These are phyloP conservation scores for Drosophila ambigua DNA, from an alignment of 1,140 invertebrate genomes.

Conservation along the genomic window DNA sequence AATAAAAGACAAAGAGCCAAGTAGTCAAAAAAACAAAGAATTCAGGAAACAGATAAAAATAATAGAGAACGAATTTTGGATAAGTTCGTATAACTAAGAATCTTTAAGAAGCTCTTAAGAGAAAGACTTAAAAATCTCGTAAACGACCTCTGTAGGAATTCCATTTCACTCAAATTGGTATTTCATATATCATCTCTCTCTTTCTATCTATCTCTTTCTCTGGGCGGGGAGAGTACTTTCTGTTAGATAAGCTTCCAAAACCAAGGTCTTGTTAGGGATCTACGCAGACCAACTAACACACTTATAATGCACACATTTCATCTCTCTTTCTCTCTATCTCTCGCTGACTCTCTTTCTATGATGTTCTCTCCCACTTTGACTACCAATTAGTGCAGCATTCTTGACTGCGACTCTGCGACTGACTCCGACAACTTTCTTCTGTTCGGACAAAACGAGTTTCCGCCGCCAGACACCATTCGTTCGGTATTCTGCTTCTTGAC, in stretches of 20 bases:
- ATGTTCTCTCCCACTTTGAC: no score
- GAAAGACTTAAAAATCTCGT: no score
- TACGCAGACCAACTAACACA: constrained; percentile 28
- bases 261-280: constrained; percentile 1
- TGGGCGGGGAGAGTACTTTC: no score
- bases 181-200: no score
- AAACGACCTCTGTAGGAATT: no score
- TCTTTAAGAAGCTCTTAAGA: no score
- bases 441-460: constrained; percentile 42
- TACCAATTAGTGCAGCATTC: constrained; percentile 40
- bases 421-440: constrained; percentile 42
- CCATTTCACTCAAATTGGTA: no score
- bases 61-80: neutral
- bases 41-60: constrained; percentile 12
- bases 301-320: constrained; percentile 3
- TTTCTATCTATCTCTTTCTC: no score
- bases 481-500: constrained; percentile 51
- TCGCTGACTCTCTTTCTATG: neutral
- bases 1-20: constrained; percentile 15
- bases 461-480: constrained; percentile 21
- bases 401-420: constrained; percentile 7
- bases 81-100: no score
- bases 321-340: neutral
- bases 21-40: constrained; percentile 2
- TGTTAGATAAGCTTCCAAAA: neutral